Percentiles rank a stretch among this genome's conserved stretches.
phyloP scores from a whole-genome alignment of 1,140 invertebrate species.

The Reticulitermes speratus region DNA sequence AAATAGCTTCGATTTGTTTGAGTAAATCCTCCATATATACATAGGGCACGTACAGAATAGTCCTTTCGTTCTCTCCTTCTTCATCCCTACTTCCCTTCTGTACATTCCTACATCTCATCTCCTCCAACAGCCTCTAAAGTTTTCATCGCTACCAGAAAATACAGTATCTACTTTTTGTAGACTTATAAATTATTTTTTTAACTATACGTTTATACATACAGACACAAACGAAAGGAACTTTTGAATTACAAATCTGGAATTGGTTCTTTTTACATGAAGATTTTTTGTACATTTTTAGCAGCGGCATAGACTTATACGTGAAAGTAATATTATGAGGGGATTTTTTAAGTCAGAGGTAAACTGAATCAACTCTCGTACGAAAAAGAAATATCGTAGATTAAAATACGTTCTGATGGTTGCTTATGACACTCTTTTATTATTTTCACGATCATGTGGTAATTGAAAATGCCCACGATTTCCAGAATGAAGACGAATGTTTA shows the following conservation, averaged over 20 bases:
- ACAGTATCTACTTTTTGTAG: neutral
- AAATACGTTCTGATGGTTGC: neutral
- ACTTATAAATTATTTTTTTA: conserved; percentile 20
- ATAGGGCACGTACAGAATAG: neutral
- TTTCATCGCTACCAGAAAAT: neutral
- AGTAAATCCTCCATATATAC: neutral
- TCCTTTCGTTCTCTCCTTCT: neutral
- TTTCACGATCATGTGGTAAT: neutral
- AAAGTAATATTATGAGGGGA: neutral
- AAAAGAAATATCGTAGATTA: neutral
- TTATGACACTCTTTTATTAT: neutral
- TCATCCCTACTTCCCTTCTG: neutral
- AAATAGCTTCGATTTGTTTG: conserved; percentile 4
- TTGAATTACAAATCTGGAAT: conserved; percentile 17
- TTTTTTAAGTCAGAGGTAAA: neutral
- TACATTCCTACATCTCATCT: neutral
- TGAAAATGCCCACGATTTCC: neutral
- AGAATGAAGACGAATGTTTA: too few relatives aligned
- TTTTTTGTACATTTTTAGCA: neutral
- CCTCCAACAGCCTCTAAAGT: neutral
- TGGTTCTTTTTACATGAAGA: conserved; percentile 1
- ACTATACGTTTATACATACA: conserved; percentile 1
- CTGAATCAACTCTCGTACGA: neutral
- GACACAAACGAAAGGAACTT: neutral
- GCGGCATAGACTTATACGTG: neutral